These are phyloP conservation scores for Galeopterus variegatus DNA, from an alignment of 2,113 vertebrate genomes.

Conservation along the genomic window DNA sequence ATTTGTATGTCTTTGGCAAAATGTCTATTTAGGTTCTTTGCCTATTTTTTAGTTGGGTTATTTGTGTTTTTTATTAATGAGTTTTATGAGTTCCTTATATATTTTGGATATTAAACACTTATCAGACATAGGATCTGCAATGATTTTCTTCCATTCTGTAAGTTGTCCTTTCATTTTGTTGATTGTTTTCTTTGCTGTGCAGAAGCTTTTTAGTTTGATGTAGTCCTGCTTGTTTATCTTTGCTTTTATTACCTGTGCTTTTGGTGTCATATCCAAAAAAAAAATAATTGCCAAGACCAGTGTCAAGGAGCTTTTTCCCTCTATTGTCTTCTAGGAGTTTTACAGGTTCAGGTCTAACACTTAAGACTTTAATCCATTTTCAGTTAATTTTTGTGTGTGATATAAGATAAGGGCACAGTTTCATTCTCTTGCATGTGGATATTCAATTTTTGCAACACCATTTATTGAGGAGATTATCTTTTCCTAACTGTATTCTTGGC, in stretches of 20 bases:
- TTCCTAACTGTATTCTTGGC: background rate
- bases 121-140: background rate
- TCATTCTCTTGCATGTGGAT: background rate
- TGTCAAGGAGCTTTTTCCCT: too few relatives aligned
- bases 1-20: too few relatives aligned
- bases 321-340: too few relatives aligned
- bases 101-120: background rate
- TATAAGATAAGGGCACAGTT: background rate
- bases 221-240: background rate
- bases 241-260: background rate
- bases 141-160: background rate
- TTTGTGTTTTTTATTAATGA: too few relatives aligned
- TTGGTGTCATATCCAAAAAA: too few relatives aligned
- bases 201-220: background rate
- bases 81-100: background rate
- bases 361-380: background rate
- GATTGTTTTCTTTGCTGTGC: background rate
- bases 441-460: background rate
- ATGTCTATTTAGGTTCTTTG: too few relatives aligned
- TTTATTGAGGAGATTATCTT: background rate
- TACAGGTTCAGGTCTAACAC: background rate
- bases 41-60: too few relatives aligned
- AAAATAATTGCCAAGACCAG: too few relatives aligned
- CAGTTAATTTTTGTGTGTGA: background rate
- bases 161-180: background rate